Evolutionary conservation across 2,888 invertebrate genomes (phyloP).

Genomic region (Ichneumoninae sp.): DNA sequence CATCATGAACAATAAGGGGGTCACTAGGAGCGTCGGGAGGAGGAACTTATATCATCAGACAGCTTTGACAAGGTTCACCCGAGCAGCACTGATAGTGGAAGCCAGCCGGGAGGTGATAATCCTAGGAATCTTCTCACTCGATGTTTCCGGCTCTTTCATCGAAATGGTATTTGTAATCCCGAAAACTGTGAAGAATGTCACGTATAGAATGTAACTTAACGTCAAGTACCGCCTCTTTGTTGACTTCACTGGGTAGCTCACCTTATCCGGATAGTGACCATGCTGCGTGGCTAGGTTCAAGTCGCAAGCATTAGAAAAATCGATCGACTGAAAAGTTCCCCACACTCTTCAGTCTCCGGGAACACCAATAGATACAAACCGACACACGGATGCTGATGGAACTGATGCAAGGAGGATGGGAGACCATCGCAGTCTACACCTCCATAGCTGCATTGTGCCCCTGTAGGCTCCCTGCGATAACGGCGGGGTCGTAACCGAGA

Average conservation of each 20-base stretch:
- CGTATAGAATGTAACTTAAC: background rate
- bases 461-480: conserved; percentile 65
- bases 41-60: background rate
- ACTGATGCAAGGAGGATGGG: conserved; percentile 28
- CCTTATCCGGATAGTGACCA: background rate
- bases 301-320: background rate
- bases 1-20: no score
- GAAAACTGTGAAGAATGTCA: background rate
- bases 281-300: background rate
- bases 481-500: conserved; percentile 60
- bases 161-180: background rate
- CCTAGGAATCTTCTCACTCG: background rate
- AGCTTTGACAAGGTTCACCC: background rate
- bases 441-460: conserved; percentile 45
- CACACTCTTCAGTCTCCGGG: background rate
- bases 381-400: conserved; percentile 33
- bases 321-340: background rate
- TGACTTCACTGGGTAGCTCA: background rate
- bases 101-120: background rate
- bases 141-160: background rate
- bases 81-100: background rate
- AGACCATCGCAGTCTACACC: conserved; percentile 40
- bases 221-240: background rate
- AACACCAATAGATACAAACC: conserved; percentile 43
- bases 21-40: no score